A percentile compares a stretch with the other conserved stretches of the same genome.
Conservation (phyloP, 1,140 invertebrate genomes). For the Heterodera schachtii region DNA sequence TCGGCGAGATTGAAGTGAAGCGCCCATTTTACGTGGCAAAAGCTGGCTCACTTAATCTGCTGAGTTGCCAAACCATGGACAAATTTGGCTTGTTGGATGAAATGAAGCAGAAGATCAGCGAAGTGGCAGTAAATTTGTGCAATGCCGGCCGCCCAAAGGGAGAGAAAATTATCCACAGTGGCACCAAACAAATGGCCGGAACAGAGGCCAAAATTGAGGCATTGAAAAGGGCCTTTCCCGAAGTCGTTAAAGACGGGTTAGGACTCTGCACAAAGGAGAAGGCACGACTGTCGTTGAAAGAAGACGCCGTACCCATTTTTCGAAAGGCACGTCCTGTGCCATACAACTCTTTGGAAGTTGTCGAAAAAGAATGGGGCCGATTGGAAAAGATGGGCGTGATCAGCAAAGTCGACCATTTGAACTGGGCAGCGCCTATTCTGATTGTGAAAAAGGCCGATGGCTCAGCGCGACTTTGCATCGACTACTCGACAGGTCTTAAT, state of each 20-base stretch:
- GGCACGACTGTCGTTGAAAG: conserved; percentile 38
- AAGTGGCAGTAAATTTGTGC: neutral
- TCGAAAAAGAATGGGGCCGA: too few species aligned
- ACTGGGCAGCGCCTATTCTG: too few species aligned
- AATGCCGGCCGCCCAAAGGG: neutral
- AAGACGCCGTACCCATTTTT: conserved; percentile 30
- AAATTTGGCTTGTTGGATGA: conserved; percentile 4
- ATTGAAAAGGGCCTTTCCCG: conserved; percentile 17
- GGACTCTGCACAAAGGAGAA: conserved; percentile 32
- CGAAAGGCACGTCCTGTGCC: conserved; percentile 44
- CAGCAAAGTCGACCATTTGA: too few species aligned
- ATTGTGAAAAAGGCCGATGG: too few species aligned
- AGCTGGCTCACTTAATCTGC: neutral
- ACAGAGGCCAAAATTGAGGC: neutral
- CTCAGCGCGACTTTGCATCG: conserved; percentile 23
- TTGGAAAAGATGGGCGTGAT: too few species aligned
- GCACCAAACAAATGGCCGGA: neutral
- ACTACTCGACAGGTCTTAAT: conserved; percentile 54
- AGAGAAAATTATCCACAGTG: neutral
- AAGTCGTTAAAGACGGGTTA: conserved; percentile 19
- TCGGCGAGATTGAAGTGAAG: neutral
- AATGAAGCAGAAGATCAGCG: neutral
- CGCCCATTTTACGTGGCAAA: neutral
- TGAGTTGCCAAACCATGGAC: neutral
- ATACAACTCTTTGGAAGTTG: too few species aligned